Conservation (phyloP, 2,113 vertebrate genomes). For the Amphilophus citrinellus region DNA sequence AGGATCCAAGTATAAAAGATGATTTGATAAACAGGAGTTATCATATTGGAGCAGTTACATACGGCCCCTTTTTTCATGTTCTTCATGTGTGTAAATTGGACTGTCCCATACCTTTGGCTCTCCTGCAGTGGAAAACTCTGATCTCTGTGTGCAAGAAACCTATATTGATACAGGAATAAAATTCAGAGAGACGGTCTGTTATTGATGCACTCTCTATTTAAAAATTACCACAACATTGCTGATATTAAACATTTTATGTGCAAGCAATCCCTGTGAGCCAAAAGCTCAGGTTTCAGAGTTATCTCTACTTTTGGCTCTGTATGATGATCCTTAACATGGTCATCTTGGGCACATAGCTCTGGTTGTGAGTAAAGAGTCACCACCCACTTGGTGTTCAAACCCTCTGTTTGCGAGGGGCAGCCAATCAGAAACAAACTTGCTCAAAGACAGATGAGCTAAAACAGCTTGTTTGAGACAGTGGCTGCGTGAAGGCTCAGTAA, state of each 20-base stretch:
- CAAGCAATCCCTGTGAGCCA: background rate
- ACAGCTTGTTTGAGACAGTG: background rate
- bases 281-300: accelerated
- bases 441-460: background rate
- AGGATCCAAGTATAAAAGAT: background rate
- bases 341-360: background rate
- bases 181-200: background rate
- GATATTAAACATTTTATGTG: background rate
- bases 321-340: accelerated
- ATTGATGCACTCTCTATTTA: background rate
- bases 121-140: no score
- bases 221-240: background rate
- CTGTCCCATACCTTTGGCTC: no score
- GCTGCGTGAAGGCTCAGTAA: background rate
- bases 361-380: background rate
- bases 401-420: no score
- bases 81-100: no score
- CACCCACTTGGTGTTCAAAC: accelerated
- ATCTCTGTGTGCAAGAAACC: no score
- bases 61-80: no score
- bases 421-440: background rate
- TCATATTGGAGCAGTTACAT: no score
- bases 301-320: background rate
- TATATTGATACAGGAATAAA: no score
- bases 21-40: no score